Percentiles rank a stretch among this genome's conserved stretches.
These are phyloP conservation scores for Platygyra sinensis DNA, from an alignment of 64 coral and sea anemone genomes.

Conservation along the genomic window DNA sequence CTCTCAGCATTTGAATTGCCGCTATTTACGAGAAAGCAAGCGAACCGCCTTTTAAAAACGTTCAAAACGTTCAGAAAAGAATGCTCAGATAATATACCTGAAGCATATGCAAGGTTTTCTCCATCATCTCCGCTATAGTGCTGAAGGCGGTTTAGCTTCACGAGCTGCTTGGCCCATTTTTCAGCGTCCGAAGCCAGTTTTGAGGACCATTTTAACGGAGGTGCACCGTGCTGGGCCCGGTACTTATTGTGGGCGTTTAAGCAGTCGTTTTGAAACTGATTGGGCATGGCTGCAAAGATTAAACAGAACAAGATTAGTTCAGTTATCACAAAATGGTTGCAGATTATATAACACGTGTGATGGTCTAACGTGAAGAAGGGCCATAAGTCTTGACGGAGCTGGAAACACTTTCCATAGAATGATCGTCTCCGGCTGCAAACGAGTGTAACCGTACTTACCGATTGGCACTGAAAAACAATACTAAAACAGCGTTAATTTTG, in stretches of 20 bases:
- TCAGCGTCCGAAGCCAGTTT: slow-evolving; percentile 94
- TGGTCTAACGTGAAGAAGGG: no score
- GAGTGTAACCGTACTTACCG: no score
- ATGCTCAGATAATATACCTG: slow-evolving; percentile 52
- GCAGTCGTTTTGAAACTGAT: slow-evolving; percentile 95
- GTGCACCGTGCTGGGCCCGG: slow-evolving; percentile 90
- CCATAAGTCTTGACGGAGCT: no score
- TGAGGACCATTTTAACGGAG: slow-evolving; percentile 93
- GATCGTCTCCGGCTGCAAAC: no score
- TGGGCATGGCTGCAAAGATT: slow-evolving; percentile 76
- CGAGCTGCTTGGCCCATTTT: slow-evolving; percentile 94
- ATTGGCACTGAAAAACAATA: no score
- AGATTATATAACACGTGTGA: no score
- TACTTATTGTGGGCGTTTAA: slow-evolving; percentile 93
- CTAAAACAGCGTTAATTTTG: no score
- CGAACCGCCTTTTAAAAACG: no score
- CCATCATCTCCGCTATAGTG: slow-evolving; percentile 88
- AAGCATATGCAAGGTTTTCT: slow-evolving; percentile 88
- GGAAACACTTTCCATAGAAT: no score
- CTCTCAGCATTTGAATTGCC: no score
- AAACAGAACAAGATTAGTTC: not conserved
- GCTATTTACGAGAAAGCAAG: no score
- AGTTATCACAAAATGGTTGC: not conserved
- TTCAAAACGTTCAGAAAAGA: no score
- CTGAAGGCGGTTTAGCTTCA: slow-evolving; percentile 73